phyloP scores from a whole-genome alignment of 2,113 vertebrate genomes.

The Tamias sibiricus region DNA sequence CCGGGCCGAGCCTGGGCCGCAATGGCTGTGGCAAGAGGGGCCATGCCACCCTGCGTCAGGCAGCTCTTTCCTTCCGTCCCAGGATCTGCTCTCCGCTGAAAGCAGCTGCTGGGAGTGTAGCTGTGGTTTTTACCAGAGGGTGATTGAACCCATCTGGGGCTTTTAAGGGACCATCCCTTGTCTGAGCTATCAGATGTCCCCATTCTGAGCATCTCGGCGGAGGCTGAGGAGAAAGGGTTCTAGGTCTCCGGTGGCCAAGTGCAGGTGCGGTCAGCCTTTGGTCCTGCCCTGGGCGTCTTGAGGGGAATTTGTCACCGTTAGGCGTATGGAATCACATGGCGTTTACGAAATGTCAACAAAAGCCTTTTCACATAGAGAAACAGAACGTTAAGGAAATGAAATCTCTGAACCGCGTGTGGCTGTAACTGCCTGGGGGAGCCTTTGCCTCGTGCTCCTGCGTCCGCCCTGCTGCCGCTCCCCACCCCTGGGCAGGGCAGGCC shows the following conservation, averaged over 20 bases:
- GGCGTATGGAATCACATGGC: background rate
- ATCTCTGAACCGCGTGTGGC: background rate
- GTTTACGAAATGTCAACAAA: background rate
- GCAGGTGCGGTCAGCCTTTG: rapidly evolving
- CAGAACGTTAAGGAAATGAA: background rate
- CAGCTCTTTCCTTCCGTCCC: rapidly evolving
- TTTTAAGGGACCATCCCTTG: background rate
- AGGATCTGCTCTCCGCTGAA: background rate
- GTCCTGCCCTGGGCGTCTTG: too few relatives aligned
- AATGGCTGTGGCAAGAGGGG: too few relatives aligned
- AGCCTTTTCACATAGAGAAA: background rate
- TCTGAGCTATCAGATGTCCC: background rate
- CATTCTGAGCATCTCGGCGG: background rate
- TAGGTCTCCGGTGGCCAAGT: rapidly evolving
- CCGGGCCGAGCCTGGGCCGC: background rate
- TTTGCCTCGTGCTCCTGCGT: background rate
- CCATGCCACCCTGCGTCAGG: too few relatives aligned
- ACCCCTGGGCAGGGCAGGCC: background rate
- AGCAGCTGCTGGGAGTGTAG: background rate
- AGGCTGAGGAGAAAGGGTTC: background rate
- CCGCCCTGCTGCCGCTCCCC: background rate
- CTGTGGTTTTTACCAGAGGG: background rate
- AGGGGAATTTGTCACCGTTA: background rate
- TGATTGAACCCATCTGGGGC: background rate
- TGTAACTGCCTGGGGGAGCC: background rate